Base-by-base conservation (phyloP, 2,888 invertebrate species). In the Coelopa pilipes region DNA sequence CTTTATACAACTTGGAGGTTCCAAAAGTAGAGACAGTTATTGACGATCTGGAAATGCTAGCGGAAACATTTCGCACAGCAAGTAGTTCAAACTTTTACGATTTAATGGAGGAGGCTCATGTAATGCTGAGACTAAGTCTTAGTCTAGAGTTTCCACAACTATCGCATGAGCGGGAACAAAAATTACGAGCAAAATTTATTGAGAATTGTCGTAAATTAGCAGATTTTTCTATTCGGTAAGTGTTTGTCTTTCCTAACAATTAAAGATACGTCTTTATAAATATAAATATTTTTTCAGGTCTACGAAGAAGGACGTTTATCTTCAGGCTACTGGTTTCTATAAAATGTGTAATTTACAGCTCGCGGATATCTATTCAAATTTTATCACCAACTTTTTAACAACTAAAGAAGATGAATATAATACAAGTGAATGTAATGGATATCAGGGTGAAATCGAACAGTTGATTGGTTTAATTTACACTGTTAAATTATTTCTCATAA, bases 21-120 rank as follows among this genome's bases (percentile, higher is more conserved):
- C 93, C 93, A 0, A 88, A 89, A 24, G 89, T 92, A 12, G 90
- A 90, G 72, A 90, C 90, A 75, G 87, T 94, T 11, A 93, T 93
- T 82, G 90, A 90, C 73, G 94, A 94, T 82, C 91, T 94, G 80
- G 90, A 92, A 66, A 90, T 91, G 77, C 90, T 93, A 53, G 93
- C 92, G 0, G 90, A 90, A 75, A 89, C 90, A 60, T 92, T 92
- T 82, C 89, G 91, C 72, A 89, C 89, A 71, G 90, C 91, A 0
- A 92, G 92, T 77, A 90, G 92, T 1, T 89, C 91, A 55, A 92
- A 92, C 1, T 94, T 93, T 82, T 89, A 91, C 75, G 93, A 93
- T 84, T 87, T 95, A 72, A 87, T 94, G 81, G 90, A 91, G 79
- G 94, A 94, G 86, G 92, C 92, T 7, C 93, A 93, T 82, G 89